Percentiles rank a stretch among this genome's conserved stretches.
Conservation (phyloP, 1,140 invertebrate species). For the Cydia fagiglandana region DNA sequence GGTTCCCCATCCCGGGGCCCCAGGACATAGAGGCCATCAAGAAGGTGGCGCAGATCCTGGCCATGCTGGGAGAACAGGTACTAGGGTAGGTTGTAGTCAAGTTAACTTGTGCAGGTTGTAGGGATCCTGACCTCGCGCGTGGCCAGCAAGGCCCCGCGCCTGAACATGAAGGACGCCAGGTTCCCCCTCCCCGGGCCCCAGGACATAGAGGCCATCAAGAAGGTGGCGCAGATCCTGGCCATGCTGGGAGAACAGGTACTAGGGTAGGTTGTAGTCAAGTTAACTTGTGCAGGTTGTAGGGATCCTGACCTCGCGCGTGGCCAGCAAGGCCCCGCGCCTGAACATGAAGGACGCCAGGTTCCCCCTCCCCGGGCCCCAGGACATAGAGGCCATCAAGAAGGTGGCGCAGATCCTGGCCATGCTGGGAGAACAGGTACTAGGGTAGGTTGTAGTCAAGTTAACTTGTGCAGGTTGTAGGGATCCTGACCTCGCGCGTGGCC, state of each 20-base stretch:
- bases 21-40: constrained; percentile 64
- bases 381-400: constrained; percentile 50
- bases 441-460: constrained; percentile 38
- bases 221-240: constrained; percentile 63
- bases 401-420: constrained; percentile 64
- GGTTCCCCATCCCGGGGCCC: constrained; percentile 48
- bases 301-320: constrained; percentile 38
- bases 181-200: neutral
- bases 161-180: neutral
- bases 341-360: neutral
- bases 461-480: neutral
- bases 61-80: constrained; percentile 69
- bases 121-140: constrained; percentile 35
- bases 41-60: constrained; percentile 64
- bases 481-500: constrained; percentile 38
- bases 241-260: constrained; percentile 68
- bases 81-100: constrained; percentile 39
- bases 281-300: neutral
- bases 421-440: constrained; percentile 65
- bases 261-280: constrained; percentile 38
- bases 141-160: constrained; percentile 39
- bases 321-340: constrained; percentile 38
- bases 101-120: neutral
- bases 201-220: constrained; percentile 47
- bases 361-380: neutral